Percentiles rank a stretch among this genome's conserved stretches.
Evolutionary conservation across 1,140 invertebrate genomes (phyloP).

Genomic region (Lucilia cuprina): DNA sequence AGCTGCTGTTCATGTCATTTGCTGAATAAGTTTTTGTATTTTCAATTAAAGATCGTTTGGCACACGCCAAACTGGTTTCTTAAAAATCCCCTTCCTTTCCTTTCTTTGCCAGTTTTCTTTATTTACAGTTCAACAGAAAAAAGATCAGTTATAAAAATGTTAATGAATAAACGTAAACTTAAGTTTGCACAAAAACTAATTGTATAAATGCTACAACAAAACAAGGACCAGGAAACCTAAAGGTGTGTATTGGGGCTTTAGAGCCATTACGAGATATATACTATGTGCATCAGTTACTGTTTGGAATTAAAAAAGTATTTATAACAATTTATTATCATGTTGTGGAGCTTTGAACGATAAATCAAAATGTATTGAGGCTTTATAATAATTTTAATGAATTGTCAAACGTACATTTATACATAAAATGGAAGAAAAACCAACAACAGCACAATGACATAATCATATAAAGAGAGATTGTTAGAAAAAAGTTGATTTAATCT

Average conservation of each 20-base stretch:
- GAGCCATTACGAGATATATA: no score
- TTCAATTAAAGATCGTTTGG: constrained; percentile 15
- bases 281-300: no score
- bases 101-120: not conserved
- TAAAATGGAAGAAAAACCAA: no score
- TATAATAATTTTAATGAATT: not conserved
- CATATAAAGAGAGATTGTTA: not conserved
- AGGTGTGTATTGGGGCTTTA: not conserved
- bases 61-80: constrained; percentile 25
- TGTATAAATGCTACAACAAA: no score
- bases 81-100: not conserved
- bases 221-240: not conserved
- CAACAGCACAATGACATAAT: not conserved
- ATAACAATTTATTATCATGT: constrained; percentile 4
- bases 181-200: not conserved
- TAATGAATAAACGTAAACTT: not conserved
- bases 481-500: not conserved
- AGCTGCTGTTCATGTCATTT: not conserved
- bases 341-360: not conserved
- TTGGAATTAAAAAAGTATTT: not conserved
- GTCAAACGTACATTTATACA: not conserved
- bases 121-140: not conserved
- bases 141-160: not conserved
- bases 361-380: not conserved
- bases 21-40: not conserved